Conservation (phyloP, 2,888 invertebrate species). For the Nemoura dubitans region DNA sequence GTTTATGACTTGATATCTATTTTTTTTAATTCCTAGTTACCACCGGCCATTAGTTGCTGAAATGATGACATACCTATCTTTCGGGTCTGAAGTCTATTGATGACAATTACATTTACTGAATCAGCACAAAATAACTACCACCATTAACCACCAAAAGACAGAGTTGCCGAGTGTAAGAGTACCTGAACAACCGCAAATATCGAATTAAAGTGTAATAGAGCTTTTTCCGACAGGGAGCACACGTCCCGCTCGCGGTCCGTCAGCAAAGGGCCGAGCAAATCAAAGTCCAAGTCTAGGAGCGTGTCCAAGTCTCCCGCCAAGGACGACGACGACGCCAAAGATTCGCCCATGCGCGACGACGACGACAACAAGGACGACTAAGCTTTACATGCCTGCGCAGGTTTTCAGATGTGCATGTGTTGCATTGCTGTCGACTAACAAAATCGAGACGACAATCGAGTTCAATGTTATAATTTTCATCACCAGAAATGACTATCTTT, state of each 20-base stretch:
- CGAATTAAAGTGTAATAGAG: background rate
- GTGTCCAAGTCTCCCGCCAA: constrained; percentile 48
- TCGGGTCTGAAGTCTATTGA: background rate
- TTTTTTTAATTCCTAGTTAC: too few species aligned
- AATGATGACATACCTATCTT: background rate
- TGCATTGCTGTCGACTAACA: too few species aligned
- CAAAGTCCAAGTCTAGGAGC: constrained; percentile 54
- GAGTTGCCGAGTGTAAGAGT: too few species aligned
- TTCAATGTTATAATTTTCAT: background rate
- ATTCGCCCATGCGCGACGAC: constrained; percentile 36
- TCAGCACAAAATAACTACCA: too few species aligned
- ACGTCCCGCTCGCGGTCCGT: constrained; percentile 70
- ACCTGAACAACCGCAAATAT: too few species aligned
- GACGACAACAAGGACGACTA: constrained; percentile 48
- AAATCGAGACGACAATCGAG: background rate
- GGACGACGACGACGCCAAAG: constrained; percentile 41
- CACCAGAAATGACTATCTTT: background rate
- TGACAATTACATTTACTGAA: background rate
- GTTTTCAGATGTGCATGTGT: background rate
- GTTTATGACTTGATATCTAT: too few species aligned
- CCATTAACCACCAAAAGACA: too few species aligned
- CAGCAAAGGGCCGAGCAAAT: constrained; percentile 68
- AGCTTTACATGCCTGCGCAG: constrained; percentile 8
- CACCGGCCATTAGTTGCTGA: background rate
- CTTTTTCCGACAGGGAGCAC: constrained; percentile 51